Conservation (phyloP, 2,113 vertebrate species). For the Motacilla tschutschensis region DNA sequence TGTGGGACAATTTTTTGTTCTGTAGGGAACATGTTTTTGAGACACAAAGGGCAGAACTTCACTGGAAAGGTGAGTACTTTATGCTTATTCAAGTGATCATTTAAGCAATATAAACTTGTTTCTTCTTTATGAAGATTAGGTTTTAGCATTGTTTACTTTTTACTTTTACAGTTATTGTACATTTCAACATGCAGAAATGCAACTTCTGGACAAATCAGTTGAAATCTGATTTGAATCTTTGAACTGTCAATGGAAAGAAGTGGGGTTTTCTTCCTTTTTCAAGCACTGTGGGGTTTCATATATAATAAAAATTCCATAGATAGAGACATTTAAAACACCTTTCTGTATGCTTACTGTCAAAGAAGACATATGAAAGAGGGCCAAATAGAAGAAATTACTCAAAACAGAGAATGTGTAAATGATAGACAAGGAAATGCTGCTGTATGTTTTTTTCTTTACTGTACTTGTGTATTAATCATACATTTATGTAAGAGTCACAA, state of each 20-base stretch:
- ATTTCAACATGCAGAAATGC: background rate
- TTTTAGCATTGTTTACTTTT: background rate
- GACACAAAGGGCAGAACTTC: background rate
- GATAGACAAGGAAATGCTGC: background rate
- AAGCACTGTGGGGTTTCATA: background rate
- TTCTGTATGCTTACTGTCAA: background rate
- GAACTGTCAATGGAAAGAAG: background rate
- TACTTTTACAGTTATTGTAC: background rate
- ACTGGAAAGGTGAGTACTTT: background rate
- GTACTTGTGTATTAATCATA: background rate
- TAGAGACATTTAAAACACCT: background rate
- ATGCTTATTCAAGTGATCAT: background rate
- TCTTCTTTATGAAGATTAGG: background rate
- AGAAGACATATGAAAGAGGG: background rate
- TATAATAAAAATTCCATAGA: background rate
- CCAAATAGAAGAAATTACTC: background rate
- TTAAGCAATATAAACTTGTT: background rate
- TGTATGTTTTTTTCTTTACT: background rate
- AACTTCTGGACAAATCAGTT: background rate
- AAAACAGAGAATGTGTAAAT: background rate
- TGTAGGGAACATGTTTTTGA: background rate
- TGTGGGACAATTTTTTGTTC: background rate
- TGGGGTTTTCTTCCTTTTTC: background rate
- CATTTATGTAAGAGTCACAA: background rate
- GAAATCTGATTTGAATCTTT: background rate